Base-by-base conservation (phyloP, 2,113 vertebrate genomes). In the Engraulis encrasicolus region DNA sequence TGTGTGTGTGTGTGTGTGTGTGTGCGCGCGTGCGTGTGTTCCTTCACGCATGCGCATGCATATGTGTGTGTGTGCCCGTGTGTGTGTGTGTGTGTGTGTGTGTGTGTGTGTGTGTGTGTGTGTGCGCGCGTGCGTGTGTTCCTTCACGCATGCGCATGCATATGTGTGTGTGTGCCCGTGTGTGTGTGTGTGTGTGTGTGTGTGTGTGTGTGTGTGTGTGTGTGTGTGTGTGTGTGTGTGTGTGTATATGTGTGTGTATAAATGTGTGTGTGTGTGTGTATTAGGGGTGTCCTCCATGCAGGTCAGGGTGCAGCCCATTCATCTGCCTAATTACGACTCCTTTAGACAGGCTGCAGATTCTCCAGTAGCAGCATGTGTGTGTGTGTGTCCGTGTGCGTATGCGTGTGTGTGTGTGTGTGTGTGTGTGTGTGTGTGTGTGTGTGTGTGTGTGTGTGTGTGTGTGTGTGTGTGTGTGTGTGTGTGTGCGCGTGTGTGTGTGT, bases 241-340 rank as follows among this genome's bases (percentile, higher is more conserved):
- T 20, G 19, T 54, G 52, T 20, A 52, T 20, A 54, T 54, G 17
- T 54, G 52, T 19, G 58, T 66, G 52, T 54, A 19, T 54, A 20
- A 4, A 4, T 18, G 19, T 20, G 19, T 20, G 19, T 12, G 52
- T 20, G 19, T 18, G 52, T 12, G 52, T 20, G 19, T 18, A 19
- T 19, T 19, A 74, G 2, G 66, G 27, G 66, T 74, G 66, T 74
- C n/a, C n/a, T n/a, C 66, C 66, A 74, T 2, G 1, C 93, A 93
- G 95, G 93, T 96, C 95, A 95, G 91, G 95, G 95, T 95, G 95
- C 94, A 96, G 96, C 96, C 96, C 96, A 96, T 97, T 96, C 96
- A 95, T 96, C 96, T 96, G 95, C 94, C 94, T 96, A 97, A 97
- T 96, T 96, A 95, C 95, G 96, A 95, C 94, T n/a, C n/a, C n/a